These are phyloP conservation scores for Pelecanus crispus DNA, from an alignment of 2,113 vertebrate genomes.

Conservation along the genomic window DNA sequence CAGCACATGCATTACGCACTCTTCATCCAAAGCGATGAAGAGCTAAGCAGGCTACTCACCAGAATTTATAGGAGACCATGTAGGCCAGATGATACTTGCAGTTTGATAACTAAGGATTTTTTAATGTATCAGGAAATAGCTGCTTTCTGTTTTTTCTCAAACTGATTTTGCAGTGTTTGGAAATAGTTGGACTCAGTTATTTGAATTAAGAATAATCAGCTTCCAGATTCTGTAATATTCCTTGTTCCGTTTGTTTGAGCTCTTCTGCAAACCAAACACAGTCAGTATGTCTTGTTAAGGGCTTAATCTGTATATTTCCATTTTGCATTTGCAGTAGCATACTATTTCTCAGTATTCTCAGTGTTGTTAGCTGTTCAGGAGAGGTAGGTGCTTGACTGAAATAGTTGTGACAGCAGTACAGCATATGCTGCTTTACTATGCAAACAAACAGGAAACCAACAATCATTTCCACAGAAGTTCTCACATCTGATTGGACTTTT, in stretches of 20 bases:
- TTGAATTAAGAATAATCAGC: neutral
- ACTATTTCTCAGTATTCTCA: neutral
- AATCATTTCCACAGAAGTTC: neutral
- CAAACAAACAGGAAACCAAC: neutral
- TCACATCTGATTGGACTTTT: neutral
- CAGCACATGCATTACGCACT: accelerated
- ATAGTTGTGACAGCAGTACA: neutral
- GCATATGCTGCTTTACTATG: neutral
- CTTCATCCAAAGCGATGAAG: neutral
- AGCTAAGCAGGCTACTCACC: neutral
- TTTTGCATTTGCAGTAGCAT: neutral
- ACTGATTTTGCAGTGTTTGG: neutral
- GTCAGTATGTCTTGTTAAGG: neutral
- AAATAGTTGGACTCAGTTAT: neutral
- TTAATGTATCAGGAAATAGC: neutral
- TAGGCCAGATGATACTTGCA: neutral
- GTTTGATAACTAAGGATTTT: neutral
- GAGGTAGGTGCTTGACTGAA: neutral
- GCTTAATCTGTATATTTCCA: neutral
- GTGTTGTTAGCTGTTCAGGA: neutral
- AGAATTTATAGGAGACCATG: neutral
- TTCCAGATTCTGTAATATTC: neutral
- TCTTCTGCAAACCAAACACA: neutral
- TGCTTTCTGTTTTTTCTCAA: neutral
- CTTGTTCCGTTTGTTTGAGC: neutral